Conservation (phyloP, 2,797 vertebrate species). For the Coranthus polyacanthus region DNA sequence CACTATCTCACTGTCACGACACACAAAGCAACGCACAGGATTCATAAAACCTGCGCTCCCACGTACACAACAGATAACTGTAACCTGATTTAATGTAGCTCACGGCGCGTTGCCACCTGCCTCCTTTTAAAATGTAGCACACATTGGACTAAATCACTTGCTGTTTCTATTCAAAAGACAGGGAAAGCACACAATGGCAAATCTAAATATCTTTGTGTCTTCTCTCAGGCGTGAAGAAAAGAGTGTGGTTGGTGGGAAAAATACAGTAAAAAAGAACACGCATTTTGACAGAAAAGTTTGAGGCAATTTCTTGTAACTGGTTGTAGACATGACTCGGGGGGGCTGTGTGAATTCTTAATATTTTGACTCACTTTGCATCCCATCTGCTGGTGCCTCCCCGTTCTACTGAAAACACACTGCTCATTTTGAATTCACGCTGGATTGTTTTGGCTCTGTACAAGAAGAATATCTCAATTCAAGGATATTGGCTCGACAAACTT, state of each 20-base stretch:
- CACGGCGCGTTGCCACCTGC: conserved; percentile 41
- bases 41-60: conserved; percentile 41
- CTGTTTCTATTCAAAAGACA: conserved; percentile 20
- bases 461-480: conserved; percentile 49
- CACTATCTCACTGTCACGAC: conserved; percentile 28
- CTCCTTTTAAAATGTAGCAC: conserved; percentile 27
- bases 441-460: conserved; percentile 33
- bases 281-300: conserved; percentile 44
- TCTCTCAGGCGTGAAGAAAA: conserved; percentile 13
- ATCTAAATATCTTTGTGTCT: conserved; percentile 30
- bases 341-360: conserved; percentile 49
- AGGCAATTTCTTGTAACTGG: conserved; percentile 42
- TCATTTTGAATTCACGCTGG: conserved; percentile 34
- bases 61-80: conserved; percentile 29
- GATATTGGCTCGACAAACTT: conserved; percentile 49
- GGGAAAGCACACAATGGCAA: conserved; percentile 17
- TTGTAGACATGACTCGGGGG: conserved; percentile 40
- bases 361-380: conserved; percentile 29
- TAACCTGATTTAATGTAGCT: conserved; percentile 60
- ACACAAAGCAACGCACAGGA: conserved; percentile 24
- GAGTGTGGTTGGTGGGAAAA: background rate
- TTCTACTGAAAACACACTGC: conserved; percentile 49
- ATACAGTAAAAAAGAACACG: conserved; percentile 17
- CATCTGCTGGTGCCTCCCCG: conserved; percentile 32
- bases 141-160: conserved; percentile 11